These are phyloP conservation scores for Drosophila miranda DNA, from an alignment of 1,140 invertebrate species.

Conservation along the genomic window DNA sequence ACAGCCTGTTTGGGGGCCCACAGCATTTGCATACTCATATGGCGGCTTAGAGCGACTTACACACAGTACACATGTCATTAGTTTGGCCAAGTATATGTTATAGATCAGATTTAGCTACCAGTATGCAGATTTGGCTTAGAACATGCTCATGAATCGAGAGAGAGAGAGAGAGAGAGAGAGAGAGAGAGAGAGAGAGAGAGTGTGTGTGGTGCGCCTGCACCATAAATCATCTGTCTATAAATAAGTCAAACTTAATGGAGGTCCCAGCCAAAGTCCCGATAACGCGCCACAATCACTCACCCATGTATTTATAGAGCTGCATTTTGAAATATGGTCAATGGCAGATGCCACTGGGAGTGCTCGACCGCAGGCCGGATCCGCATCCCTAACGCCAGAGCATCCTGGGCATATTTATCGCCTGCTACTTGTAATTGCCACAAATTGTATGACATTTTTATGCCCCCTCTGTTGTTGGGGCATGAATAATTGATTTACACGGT, in stretches of 20 bases:
- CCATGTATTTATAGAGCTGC: conserved; percentile 65
- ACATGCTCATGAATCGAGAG: conserved; percentile 30
- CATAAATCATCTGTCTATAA: conserved; percentile 74
- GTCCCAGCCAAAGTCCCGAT: conserved; percentile 47
- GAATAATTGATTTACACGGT: conserved; percentile 78
- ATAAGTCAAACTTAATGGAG: conserved; percentile 72
- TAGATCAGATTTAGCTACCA: conserved; percentile 54
- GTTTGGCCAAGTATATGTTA: conserved; percentile 44
- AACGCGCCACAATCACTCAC: conserved; percentile 69
- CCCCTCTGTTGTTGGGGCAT: conserved; percentile 12
- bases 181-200: not conserved
- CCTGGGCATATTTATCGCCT: conserved; percentile 67
- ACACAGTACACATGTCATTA: conserved; percentile 43
- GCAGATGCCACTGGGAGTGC: conserved; percentile 34
- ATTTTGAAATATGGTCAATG: conserved; percentile 28
- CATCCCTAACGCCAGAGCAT: conserved; percentile 47
- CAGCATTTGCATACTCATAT: conserved; percentile 66
- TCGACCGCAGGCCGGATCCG: conserved; percentile 29
- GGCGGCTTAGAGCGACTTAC: conserved; percentile 61
- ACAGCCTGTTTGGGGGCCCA: conserved; percentile 51
- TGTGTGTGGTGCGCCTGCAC: not conserved
- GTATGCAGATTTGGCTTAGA: conserved; percentile 66
- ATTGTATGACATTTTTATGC: conserved; percentile 79
- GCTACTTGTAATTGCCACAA: conserved; percentile 78
- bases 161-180: conserved; percentile 5